These are phyloP conservation scores for Dolichotis patagonum DNA, from an alignment of 2,113 vertebrate species.

Conservation along the genomic window DNA sequence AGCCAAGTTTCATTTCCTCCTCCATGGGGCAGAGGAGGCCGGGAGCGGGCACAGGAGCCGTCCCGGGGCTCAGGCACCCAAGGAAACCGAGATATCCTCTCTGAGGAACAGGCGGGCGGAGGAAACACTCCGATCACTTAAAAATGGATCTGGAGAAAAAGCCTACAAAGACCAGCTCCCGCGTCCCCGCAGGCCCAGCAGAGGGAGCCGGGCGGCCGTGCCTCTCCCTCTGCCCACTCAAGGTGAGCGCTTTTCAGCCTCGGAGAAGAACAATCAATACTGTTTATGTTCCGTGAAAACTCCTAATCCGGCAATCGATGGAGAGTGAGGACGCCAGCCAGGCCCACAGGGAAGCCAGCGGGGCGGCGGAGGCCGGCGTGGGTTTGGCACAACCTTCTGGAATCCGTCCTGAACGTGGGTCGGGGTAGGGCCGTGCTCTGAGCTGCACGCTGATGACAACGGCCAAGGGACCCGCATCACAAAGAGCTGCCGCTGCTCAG, in stretches of 20 bases:
- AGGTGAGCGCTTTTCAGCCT: accelerated
- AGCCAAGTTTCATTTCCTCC: not conserved
- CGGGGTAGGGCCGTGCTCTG: not conserved
- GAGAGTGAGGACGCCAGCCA: accelerated
- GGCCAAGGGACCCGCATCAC: not conserved
- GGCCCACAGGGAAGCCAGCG: not conserved
- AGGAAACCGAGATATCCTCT: not conserved
- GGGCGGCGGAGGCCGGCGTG: accelerated
- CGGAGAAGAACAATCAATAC: accelerated
- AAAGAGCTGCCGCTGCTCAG: accelerated
- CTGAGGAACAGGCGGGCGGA: accelerated
- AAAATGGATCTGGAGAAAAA: not conserved
- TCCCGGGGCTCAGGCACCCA: not conserved
- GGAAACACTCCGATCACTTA: not conserved
- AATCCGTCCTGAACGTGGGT: not conserved
- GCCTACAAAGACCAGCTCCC: no score
- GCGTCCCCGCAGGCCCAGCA: not conserved
- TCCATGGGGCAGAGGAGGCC: accelerated
- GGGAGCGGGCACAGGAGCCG: not conserved
- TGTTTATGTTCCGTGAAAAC: accelerated
- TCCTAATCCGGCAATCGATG: accelerated
- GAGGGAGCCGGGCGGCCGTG: accelerated
- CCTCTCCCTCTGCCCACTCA: not conserved
- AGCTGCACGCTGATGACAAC: accelerated
- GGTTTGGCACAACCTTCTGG: accelerated